phyloP scores from a whole-genome alignment of 2,797 vertebrate genomes.

The Galaxias olidus region DNA sequence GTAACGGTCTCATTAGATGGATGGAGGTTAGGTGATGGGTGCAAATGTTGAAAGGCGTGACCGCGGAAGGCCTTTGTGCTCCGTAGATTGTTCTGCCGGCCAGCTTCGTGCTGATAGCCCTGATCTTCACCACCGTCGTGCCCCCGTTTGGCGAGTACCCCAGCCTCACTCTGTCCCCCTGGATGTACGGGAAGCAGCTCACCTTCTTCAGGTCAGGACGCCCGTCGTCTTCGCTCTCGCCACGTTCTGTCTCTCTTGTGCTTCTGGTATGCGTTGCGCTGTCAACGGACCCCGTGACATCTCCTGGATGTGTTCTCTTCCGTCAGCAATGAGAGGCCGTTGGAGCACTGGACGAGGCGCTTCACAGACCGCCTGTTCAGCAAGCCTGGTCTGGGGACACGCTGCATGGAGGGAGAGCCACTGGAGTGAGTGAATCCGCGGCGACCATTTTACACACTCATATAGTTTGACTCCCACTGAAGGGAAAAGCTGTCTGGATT shows the following conservation, averaged over 20 bases:
- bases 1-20: too few species aligned
- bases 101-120: conserved; percentile 87
- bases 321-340: conserved; percentile 85
- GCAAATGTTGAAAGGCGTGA: not conserved
- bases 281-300: not conserved
- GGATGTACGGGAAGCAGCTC: conserved; percentile 94
- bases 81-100: conserved; percentile 89
- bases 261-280: too few species aligned
- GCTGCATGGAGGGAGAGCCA: conserved; percentile 85
- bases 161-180: conserved; percentile 87
- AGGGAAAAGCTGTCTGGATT: too few species aligned
- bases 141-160: conserved; percentile 96
- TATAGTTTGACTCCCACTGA: too few species aligned
- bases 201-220: conserved; percentile 89
- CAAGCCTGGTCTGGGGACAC: conserved; percentile 89
- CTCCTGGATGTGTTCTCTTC: not conserved
- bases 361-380: conserved; percentile 82
- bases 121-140: conserved; percentile 87
- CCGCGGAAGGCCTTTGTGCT: conserved; percentile 3
- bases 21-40: not conserved
- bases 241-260: not conserved
- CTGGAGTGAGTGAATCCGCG: conserved; percentile 75
- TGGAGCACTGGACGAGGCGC: conserved; percentile 74
- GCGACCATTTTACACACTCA: too few species aligned
- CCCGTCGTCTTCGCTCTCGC: not conserved